Percentiles rank a stretch among this genome's conserved stretches.
phyloP scores from a whole-genome alignment of 2,113 vertebrate genomes.

The Daboia siamensis region DNA sequence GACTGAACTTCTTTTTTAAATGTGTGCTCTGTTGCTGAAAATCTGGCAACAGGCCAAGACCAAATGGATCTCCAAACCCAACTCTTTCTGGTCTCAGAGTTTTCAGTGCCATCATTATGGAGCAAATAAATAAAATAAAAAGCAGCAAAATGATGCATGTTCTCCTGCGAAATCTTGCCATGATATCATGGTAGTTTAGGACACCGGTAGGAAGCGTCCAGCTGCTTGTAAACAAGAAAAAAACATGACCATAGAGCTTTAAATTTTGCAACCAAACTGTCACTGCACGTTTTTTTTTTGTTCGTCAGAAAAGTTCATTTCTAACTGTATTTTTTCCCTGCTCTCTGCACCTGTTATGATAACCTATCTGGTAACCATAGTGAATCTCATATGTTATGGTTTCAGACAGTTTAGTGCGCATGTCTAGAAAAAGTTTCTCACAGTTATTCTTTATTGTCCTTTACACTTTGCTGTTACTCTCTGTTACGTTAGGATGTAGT shows the following conservation, averaged over 20 bases:
- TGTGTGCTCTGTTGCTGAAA: conserved; percentile 58
- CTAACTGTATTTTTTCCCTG: no score
- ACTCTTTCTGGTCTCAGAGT: conserved; percentile 78
- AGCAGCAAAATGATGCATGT: conserved; percentile 79
- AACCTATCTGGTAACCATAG: no score
- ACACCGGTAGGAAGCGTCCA: conserved; percentile 50
- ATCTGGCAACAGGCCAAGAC: conserved; percentile 72
- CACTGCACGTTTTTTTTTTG: no score
- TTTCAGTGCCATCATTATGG: conserved; percentile 85
- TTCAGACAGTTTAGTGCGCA: no score
- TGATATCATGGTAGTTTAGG: conserved; percentile 77
- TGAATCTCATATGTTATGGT: no score
- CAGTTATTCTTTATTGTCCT: no score
- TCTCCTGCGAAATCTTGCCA: conserved; percentile 91
- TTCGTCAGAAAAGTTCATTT: no score
- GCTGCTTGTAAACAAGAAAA: conserved; percentile 61
- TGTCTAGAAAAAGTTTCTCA: no score
- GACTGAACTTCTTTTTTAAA: conserved; percentile 50
- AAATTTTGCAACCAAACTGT: background rate
- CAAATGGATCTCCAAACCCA: conserved; percentile 72
- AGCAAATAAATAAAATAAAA: conserved; percentile 82
- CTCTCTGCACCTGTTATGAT: no score
- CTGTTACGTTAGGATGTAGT: no score
- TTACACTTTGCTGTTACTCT: no score
- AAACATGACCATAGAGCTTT: background rate